Percentiles rank a stretch among this genome's conserved stretches.
These are phyloP conservation scores for Bombus soroeensis DNA, from an alignment of 1,140 invertebrate genomes.

Conservation along the genomic window DNA sequence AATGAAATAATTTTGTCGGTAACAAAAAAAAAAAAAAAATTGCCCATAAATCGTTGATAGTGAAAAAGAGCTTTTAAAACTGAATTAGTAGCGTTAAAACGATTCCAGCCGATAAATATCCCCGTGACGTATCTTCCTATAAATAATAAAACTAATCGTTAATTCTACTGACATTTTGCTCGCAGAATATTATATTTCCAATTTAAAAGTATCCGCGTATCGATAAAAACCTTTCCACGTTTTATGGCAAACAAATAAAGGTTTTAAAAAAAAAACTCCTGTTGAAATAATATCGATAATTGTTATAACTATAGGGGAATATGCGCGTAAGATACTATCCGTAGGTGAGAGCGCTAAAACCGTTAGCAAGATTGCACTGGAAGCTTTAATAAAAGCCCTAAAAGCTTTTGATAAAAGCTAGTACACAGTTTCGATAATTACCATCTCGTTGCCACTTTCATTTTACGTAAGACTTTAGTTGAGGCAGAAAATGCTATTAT, in stretches of 20 bases:
- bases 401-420: conserved; percentile 52
- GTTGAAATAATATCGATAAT: conserved; percentile 1
- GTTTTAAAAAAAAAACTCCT: not conserved
- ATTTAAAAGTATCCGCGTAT: not conserved
- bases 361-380: conserved; percentile 31
- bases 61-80: not conserved
- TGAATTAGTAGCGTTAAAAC: not conserved
- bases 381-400: conserved; percentile 45
- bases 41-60: not conserved
- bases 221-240: not conserved
- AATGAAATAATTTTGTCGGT: not conserved
- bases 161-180: not conserved
- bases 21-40: not conserved
- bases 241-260: not conserved
- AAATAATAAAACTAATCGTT: not conserved
- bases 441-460: conserved; percentile 3
- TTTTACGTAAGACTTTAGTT: conserved; percentile 35
- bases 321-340: not conserved
- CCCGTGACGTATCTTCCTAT: not conserved
- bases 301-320: not conserved
- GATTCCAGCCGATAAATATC: not conserved
- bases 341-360: conserved; percentile 8
- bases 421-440: conserved; percentile 9
- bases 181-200: not conserved
- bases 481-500: conserved; percentile 39